phyloP scores from a whole-genome alignment of 2,113 vertebrate species.

The Periophthalmus modestus region DNA sequence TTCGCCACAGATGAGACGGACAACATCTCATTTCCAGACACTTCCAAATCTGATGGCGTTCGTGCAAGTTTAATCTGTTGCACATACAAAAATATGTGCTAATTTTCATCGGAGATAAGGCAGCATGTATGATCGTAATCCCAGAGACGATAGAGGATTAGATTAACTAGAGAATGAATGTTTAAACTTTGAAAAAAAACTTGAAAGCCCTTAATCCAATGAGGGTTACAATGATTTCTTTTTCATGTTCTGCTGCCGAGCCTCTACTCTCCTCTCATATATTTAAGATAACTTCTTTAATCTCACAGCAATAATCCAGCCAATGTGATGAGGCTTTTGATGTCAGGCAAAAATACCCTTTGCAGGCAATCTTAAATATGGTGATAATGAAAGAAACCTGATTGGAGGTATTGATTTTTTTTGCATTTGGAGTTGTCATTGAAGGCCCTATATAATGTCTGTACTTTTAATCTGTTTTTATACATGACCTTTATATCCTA shows the following conservation, averaged over 20 bases:
- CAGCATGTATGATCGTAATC: neutral
- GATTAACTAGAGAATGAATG: conserved; percentile 19
- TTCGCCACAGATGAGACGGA: conserved; percentile 35
- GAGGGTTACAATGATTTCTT: conserved; percentile 19
- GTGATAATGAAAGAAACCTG: conserved; percentile 46
- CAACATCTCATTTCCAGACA: conserved; percentile 21
- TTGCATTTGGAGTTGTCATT: conserved; percentile 19
- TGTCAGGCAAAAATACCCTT: conserved; percentile 13
- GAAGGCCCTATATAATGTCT: neutral
- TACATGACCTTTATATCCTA: too few relatives aligned
- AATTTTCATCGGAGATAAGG: neutral
- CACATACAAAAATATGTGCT: neutral
- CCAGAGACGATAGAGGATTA: conserved; percentile 20
- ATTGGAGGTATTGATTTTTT: conserved; percentile 37
- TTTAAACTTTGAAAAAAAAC: conserved; percentile 33
- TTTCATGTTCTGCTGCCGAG: conserved; percentile 40
- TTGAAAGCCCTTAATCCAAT: conserved; percentile 30
- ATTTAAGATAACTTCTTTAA: conserved; percentile 47
- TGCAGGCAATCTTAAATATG: conserved; percentile 22
- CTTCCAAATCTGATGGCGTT: neutral
- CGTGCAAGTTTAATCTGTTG: neutral
- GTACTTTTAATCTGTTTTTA: neutral
- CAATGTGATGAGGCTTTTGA: conserved; percentile 44
- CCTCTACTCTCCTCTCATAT: conserved; percentile 9
- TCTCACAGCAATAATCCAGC: conserved; percentile 55